Percentiles rank a stretch among this genome's conserved stretches.
Conservation (phyloP, 1,140 invertebrate genomes). For the Lepidurus couesii region DNA sequence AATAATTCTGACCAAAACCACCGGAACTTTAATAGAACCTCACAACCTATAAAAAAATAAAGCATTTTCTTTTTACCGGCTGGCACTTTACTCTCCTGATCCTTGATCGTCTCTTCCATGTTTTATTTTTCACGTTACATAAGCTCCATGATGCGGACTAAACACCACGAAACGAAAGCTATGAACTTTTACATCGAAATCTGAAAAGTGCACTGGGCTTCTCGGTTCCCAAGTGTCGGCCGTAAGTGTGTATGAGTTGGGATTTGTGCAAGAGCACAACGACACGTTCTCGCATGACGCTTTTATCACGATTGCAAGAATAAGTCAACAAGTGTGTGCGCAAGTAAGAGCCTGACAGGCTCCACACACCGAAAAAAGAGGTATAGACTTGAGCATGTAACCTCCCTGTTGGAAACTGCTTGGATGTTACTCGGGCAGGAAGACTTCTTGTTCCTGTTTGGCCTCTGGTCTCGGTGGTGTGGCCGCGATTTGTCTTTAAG, state of each 20-base stretch:
- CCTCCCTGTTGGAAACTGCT: constrained; percentile 12
- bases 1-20: too few species aligned
- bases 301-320: constrained; percentile 2
- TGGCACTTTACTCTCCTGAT: not conserved
- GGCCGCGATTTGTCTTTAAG: constrained; percentile 3
- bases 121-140: not conserved
- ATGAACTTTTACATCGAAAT: not conserved
- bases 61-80: not conserved
- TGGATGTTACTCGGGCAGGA: not conserved
- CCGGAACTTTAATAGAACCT: too few species aligned
- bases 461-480: not conserved
- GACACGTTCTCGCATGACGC: constrained; percentile 8
- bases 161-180: not conserved
- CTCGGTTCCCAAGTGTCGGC: not conserved
- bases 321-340: not conserved
- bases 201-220: not conserved
- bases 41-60: too few species aligned
- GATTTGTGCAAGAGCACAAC: not conserved
- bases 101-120: not conserved
- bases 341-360: not conserved
- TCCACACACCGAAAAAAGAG: not conserved
- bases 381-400: not conserved
- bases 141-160: not conserved
- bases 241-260: not conserved
- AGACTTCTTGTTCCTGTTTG: not conserved